A percentile compares a stretch with the other conserved stretches of the same genome.
These are phyloP conservation scores for Geotrupes spiniger DNA, from an alignment of 2,888 invertebrate species.

Conservation along the genomic window DNA sequence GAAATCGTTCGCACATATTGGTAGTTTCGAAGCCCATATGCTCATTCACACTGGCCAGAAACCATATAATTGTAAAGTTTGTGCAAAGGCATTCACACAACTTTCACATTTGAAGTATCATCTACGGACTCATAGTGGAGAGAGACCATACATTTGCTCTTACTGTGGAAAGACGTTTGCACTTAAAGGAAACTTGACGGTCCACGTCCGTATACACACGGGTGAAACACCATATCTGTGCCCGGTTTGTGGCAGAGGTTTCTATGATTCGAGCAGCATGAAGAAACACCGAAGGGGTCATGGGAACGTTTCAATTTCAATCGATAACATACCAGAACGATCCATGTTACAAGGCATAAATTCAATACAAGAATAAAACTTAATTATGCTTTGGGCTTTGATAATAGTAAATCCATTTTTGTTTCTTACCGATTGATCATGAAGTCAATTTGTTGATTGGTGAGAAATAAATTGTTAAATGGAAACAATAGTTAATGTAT, in stretches of 20 bases:
- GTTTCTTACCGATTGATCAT: no score
- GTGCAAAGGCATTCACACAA: constrained; percentile 23
- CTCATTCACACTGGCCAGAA: constrained; percentile 40
- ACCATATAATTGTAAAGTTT: constrained; percentile 30
- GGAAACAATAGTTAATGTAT: no score
- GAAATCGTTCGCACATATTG: constrained; percentile 38
- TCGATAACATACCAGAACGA: neutral
- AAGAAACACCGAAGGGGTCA: constrained; percentile 29
- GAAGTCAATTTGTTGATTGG: no score
- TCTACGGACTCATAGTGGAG: constrained; percentile 24
- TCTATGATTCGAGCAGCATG: constrained; percentile 29
- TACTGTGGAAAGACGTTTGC: constrained; percentile 25
- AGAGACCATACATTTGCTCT: constrained; percentile 22
- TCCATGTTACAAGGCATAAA: neutral
- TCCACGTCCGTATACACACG: constrained; percentile 28
- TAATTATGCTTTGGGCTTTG: no score
- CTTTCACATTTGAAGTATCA: constrained; percentile 23
- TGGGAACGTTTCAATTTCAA: neutral
- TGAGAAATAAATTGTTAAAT: no score
- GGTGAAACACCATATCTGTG: constrained; percentile 31
- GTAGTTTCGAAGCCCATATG: constrained; percentile 38
- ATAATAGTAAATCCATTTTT: no score
- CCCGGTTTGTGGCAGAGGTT: constrained; percentile 26
- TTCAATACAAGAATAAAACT: no score
- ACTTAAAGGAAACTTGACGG: constrained; percentile 26